These are phyloP conservation scores for Emydoidea blandingii DNA, from an alignment of 2,797 vertebrate genomes.

Conservation along the genomic window DNA sequence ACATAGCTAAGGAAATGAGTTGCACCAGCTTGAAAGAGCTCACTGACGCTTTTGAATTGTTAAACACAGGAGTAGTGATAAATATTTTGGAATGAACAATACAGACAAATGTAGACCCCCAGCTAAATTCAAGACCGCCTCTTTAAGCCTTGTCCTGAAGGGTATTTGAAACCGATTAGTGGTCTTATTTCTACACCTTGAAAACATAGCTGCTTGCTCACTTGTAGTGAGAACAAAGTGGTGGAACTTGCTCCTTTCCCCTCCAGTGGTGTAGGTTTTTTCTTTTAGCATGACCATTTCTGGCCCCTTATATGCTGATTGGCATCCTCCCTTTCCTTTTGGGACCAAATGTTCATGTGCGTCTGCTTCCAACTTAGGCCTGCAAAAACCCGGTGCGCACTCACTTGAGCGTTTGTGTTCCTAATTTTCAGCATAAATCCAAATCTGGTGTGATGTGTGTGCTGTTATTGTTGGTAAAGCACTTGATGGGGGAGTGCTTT, in stretches of 20 bases:
- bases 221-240: neutral
- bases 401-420: neutral
- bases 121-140: neutral
- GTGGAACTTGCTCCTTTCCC: neutral
- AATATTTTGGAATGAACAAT: neutral
- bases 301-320: neutral
- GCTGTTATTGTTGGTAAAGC: no score
- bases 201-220: neutral
- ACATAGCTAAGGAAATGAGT: neutral
- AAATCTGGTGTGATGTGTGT: neutral
- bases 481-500: no score
- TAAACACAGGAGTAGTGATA: neutral
- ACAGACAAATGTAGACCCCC: neutral
- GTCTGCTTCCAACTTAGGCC: neutral
- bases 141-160: neutral
- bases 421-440: neutral
- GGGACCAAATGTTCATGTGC: neutral
- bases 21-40: neutral
- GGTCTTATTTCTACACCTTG: neutral
- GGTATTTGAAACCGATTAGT: neutral
- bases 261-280: neutral
- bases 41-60: neutral
- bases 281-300: neutral
- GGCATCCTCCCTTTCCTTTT: neutral
- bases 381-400: accelerated